Base-by-base conservation (phyloP, 2,797 vertebrate genomes). In the Sebastiscus tertius region DNA sequence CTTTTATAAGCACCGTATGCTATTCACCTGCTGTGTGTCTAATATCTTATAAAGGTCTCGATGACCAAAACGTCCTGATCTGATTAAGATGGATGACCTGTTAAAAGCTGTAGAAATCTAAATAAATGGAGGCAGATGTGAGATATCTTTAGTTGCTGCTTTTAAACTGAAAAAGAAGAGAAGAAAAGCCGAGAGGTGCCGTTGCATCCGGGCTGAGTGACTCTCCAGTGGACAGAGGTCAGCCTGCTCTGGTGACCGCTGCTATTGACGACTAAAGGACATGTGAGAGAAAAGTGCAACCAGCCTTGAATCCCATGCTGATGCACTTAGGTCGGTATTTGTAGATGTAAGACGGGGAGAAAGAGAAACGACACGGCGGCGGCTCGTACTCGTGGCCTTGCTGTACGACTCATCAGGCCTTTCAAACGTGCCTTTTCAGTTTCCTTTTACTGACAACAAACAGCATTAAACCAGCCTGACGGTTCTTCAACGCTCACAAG, bases 231-330 rank as follows among this genome's bases (percentile, higher is more conserved):
- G 61, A 58, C 77, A 8, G 31, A 75, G 85, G 79, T 86, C 79
- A 14, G 22, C 10, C 56, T 18, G 72, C 68, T 72, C 65, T 31
- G 59, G 73, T 71, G 73, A 77, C 49, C 60, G 60, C 60, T 8
- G 31, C 60, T 34, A 33, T 62, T 34, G 31, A 62, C 6, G 63
- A 82, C 65, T 72, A 49, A 85, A 87, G 72, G 68, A 86, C 71
- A 33, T 71, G 56, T 3, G 56, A 80, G 81, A 82, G 81, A 87
- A 86, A 89, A 90, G 89, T 91, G 82, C 85, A 89, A 88, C 84
- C 79, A 24, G 85, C 79, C 64, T 81, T 79, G 82, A 90, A 81
- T 69, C 24, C 0, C 59, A 9, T 6, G n/a, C 46, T 22, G 75
- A 68, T 64, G 71, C 62, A 29, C 59, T 8, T 34, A 87, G 72